phyloP scores from a whole-genome alignment of 2,797 vertebrate genomes.

The Amblyopsis hoosieri region DNA sequence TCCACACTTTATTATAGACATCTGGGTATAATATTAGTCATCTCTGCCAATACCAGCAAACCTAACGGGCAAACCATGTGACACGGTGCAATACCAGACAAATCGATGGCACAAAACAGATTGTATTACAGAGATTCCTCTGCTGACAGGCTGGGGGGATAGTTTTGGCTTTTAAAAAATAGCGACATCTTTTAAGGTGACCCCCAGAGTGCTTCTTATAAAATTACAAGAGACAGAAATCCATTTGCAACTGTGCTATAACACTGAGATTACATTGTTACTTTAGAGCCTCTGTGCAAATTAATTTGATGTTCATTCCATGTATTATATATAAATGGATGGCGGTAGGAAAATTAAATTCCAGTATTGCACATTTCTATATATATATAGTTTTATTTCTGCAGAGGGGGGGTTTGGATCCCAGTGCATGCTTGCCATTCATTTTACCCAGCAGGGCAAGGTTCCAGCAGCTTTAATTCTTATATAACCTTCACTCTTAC shows the following conservation, averaged over 20 bases:
- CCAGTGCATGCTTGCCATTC: constrained; percentile 59
- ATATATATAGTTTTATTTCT: constrained; percentile 81
- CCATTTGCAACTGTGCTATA: constrained; percentile 84
- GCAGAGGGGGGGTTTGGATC: constrained; percentile 77
- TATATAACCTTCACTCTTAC: constrained; percentile 64
- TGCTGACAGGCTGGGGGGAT: constrained; percentile 77
- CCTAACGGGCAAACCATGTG: constrained; percentile 78
- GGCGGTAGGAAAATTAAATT: constrained; percentile 81
- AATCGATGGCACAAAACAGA: constrained; percentile 84
- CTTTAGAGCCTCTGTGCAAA: constrained; percentile 81
- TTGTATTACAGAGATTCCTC: constrained; percentile 81
- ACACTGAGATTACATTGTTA: constrained; percentile 86
- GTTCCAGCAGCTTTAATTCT: constrained; percentile 71
- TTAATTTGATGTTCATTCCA: constrained; percentile 86
- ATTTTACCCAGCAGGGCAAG: constrained; percentile 68
- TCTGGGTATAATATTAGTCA: constrained; percentile 87
- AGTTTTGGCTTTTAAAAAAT: constrained; percentile 85
- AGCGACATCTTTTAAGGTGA: constrained; percentile 85
- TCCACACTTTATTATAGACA: constrained; percentile 81
- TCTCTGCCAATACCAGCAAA: constrained; percentile 80
- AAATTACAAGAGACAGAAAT: constrained; percentile 88
- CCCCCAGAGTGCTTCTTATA: constrained; percentile 81
- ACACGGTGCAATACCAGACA: constrained; percentile 76
- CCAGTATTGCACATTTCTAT: constrained; percentile 80
- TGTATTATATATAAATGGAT: constrained; percentile 86